These are phyloP conservation scores for Sphaeramia orbicularis DNA, from an alignment of 2,797 vertebrate genomes.

Conservation along the genomic window DNA sequence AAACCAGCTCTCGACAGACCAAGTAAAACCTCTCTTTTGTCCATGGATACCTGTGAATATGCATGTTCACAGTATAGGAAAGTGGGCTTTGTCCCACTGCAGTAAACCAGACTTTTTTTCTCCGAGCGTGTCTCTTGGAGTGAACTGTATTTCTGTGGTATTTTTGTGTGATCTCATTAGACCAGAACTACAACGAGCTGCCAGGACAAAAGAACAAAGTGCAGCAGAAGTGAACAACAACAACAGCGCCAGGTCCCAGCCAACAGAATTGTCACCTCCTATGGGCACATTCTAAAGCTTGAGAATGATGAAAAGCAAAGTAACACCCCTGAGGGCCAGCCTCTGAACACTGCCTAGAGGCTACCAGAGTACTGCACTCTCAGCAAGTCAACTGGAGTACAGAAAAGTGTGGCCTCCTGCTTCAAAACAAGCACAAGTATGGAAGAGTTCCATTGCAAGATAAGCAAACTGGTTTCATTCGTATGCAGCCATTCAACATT, in stretches of 20 bases:
- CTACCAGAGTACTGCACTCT: constrained; percentile 64
- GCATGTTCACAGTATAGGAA: neutral
- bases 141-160: constrained; percentile 17
- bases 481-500: neutral
- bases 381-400: constrained; percentile 72
- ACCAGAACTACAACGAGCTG: constrained; percentile 40
- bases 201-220: constrained; percentile 53
- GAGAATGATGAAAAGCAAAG: constrained; percentile 81
- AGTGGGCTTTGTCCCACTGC: neutral
- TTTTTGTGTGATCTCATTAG: constrained; percentile 60
- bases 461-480: constrained; percentile 1
- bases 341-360: constrained; percentile 75
- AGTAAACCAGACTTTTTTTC: constrained; percentile 8
- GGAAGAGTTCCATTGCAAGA: constrained; percentile 34
- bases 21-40: constrained; percentile 15
- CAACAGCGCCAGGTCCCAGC: constrained; percentile 39
- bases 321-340: constrained; percentile 69
- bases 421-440: constrained; percentile 22
- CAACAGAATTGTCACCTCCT: constrained; percentile 63
- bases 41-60: constrained; percentile 4
- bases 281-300: constrained; percentile 72
- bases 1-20: neutral
- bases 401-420: constrained; percentile 42
- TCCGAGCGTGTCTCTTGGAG: constrained; percentile 7
- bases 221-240: constrained; percentile 57